Conservation (phyloP, 2,113 vertebrate genomes). For the Morphnarchus princeps region DNA sequence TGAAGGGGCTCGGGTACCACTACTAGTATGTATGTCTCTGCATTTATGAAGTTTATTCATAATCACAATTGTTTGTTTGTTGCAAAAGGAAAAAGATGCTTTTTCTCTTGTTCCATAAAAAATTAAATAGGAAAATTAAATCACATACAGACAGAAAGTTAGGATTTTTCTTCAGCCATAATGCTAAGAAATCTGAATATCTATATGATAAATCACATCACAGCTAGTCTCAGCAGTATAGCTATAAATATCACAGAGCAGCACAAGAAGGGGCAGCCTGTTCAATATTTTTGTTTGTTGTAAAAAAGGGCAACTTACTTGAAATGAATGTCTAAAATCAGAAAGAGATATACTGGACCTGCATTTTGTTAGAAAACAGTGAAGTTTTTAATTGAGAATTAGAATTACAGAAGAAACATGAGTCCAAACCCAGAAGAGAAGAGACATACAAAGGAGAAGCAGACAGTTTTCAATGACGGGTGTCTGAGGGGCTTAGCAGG, state of each 20-base stretch:
- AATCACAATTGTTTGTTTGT: neutral
- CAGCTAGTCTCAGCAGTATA: neutral
- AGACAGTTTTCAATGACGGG: neutral
- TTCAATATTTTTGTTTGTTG: neutral
- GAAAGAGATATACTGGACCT: neutral
- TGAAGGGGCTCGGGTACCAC: neutral
- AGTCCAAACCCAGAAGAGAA: neutral
- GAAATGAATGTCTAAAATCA: neutral
- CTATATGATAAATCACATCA: neutral
- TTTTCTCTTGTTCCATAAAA: neutral
- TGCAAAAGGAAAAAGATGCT: neutral
- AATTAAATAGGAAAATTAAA: neutral
- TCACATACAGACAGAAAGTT: neutral
- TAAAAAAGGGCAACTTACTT: neutral
- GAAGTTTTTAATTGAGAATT: neutral
- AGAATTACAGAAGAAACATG: neutral
- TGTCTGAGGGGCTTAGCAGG: neutral
- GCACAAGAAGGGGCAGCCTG: neutral
- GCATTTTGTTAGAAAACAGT: neutral
- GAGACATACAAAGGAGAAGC: neutral
- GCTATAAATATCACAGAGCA: neutral
- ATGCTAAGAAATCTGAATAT: neutral
- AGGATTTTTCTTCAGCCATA: neutral
- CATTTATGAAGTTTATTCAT: neutral
- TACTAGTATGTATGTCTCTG: neutral